Base-by-base conservation (phyloP, 1,140 invertebrate species). In the Temnothorax curvispinosus region DNA sequence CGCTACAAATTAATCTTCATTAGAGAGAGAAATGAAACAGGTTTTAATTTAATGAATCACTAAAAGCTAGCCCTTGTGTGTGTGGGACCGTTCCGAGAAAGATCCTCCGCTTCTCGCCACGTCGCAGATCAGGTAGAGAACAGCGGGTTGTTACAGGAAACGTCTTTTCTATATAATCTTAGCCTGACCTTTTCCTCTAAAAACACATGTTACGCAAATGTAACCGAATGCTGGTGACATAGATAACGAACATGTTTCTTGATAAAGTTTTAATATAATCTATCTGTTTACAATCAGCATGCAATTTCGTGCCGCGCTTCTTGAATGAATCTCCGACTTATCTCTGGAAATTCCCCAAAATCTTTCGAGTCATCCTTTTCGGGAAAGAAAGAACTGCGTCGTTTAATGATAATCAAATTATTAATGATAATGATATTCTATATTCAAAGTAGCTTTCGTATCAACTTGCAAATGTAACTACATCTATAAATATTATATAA, bases 201-300 rank as follows among this genome's bases (percentile, higher is more conserved):
- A 58, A 80, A 27, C 44, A 69, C 13, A 54, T 54, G 47, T 80
- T 80, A 18, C 62, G 64, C 32, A 80, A 80, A 54, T 69, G 35
- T 21, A 50, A 21, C 58, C 8, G 44, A 80, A 65, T 50, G 32
- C 32, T 65, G n/a, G 9, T 50, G 15, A 6, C 60, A 52, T 44
- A 41, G n/a, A 27, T 67, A 50, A 9, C 1, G 11, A 13, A 78
- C 18, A 32, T 15, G 27, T 78, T 67, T 78, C 32, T 52, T 32
- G 69, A 80, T 41, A 69, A 69, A 38, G 38, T 80, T 69, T 80
- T 11, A 80, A 80, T 67, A 6, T 15, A 2, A 27, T 3, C 15
- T 50, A 38, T 65, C 21, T 27, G 18, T 54, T 78, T 18, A 44
- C 21, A 71, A 81, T 21, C 3, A 18, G 18, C 47, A 21, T 15